These are phyloP conservation scores for Mechanitis messenoides DNA, from an alignment of 2,888 invertebrate species.

Conservation along the genomic window DNA sequence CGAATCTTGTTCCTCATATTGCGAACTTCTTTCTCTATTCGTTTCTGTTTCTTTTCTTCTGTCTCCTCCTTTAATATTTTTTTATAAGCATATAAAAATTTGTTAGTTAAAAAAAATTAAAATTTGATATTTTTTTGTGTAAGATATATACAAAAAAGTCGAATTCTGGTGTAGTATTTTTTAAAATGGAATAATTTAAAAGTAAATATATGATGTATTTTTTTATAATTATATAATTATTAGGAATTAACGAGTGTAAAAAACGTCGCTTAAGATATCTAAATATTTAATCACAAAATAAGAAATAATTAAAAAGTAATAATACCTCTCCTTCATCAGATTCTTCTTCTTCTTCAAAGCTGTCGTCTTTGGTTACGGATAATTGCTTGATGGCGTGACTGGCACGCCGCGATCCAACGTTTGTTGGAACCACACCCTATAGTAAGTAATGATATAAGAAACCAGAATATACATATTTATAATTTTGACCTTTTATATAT, in stretches of 20 bases:
- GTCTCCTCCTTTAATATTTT: slow-evolving; percentile 65
- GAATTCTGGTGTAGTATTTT: too few relatives aligned
- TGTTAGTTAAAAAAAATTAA: too few relatives aligned
- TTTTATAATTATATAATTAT: not conserved
- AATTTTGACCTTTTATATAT: too few relatives aligned
- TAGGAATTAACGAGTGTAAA: too few relatives aligned
- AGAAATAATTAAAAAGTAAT: not conserved
- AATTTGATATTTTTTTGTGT: too few relatives aligned
- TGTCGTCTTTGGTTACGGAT: slow-evolving; percentile 71
- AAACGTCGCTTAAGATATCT: not conserved
- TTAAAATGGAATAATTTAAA: too few relatives aligned
- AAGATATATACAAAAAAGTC: too few relatives aligned
- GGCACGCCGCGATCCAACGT: slow-evolving; percentile 66
- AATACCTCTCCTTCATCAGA: slow-evolving; percentile 73
- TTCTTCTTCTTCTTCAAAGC: slow-evolving; percentile 73
- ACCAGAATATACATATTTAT: too few relatives aligned
- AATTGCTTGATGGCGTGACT: slow-evolving; percentile 72
- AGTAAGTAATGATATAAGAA: not conserved
- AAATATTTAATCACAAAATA: not conserved
- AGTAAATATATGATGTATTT: too few relatives aligned
- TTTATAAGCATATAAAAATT: not conserved
- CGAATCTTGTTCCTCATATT: slow-evolving; percentile 81
- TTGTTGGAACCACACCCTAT: slow-evolving; percentile 69
- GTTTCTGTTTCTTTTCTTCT: slow-evolving; percentile 78
- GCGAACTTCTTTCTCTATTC: slow-evolving; percentile 77